These are phyloP conservation scores for Chamaea fasciata DNA, from an alignment of 2,113 vertebrate species.

Conservation along the genomic window DNA sequence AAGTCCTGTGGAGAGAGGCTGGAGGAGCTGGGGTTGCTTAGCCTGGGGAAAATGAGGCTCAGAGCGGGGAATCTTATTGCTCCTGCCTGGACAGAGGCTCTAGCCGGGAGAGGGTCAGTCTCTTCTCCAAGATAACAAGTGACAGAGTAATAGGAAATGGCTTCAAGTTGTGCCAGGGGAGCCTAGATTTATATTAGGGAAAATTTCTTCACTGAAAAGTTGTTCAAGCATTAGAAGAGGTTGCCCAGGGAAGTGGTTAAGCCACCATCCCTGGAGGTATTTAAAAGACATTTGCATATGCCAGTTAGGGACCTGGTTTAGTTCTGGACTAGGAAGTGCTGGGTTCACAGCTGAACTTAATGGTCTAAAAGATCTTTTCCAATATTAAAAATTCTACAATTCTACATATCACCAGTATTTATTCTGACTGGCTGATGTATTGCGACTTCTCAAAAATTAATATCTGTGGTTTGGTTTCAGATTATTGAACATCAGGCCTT, in stretches of 20 bases:
- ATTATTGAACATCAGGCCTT: background rate
- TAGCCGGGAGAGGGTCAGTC: rapidly evolving
- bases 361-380: background rate
- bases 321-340: background rate
- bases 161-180: background rate
- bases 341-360: background rate
- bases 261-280: background rate
- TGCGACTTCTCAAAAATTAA: background rate
- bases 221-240: background rate
- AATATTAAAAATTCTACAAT: background rate
- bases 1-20: background rate
- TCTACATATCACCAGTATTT: background rate
- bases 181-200: background rate
- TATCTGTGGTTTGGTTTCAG: background rate
- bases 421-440: background rate
- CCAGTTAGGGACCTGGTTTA: background rate
- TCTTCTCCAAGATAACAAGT: background rate
- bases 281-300: background rate
- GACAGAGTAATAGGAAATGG: background rate
- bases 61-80: background rate
- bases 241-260: background rate
- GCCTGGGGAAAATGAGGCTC: background rate
- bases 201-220: background rate
- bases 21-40: background rate
- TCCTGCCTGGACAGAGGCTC: background rate